Evolutionary conservation across 2,888 invertebrate species (phyloP).

Genomic region (Agrotis ipsilon): DNA sequence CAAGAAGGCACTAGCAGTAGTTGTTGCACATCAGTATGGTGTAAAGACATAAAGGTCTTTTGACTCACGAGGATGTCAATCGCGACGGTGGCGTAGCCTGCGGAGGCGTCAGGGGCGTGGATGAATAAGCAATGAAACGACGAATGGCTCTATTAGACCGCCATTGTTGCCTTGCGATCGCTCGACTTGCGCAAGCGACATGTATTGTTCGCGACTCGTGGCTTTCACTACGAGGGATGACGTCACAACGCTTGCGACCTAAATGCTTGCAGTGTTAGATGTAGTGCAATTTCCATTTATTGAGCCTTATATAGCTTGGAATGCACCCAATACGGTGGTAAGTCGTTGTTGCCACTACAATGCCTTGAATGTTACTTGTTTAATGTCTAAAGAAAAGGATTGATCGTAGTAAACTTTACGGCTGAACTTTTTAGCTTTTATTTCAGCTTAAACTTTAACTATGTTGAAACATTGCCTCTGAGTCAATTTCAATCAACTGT

Average conservation of each 20-base stretch:
- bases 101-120: conserved; percentile 89
- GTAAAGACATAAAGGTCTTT: conserved; percentile 66
- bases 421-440: conserved; percentile 39
- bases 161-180: conserved; percentile 87
- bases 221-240: conserved; percentile 86
- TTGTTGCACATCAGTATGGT: conserved; percentile 49
- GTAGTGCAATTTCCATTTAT: conserved; percentile 84
- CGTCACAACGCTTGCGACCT: conserved; percentile 83
- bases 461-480: not conserved
- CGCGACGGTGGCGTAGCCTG: conserved; percentile 79
- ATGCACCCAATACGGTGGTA: conserved; percentile 74
- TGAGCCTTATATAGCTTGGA: conserved; percentile 76
- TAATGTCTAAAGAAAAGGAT: conserved; percentile 60
- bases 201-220: conserved; percentile 85
- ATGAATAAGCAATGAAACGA: conserved; percentile 90
- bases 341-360: conserved; percentile 67
- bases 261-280: conserved; percentile 84
- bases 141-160: conserved; percentile 90
- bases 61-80: conserved; percentile 84
- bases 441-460: conserved; percentile 16
- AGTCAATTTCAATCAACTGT: conserved; percentile 3
- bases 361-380: conserved; percentile 64
- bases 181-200: conserved; percentile 88
- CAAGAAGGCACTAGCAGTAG: not conserved
- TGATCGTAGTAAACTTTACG: conserved; percentile 39